Conservation (phyloP, 2,113 vertebrate species). For the Bubo scandiacus region DNA sequence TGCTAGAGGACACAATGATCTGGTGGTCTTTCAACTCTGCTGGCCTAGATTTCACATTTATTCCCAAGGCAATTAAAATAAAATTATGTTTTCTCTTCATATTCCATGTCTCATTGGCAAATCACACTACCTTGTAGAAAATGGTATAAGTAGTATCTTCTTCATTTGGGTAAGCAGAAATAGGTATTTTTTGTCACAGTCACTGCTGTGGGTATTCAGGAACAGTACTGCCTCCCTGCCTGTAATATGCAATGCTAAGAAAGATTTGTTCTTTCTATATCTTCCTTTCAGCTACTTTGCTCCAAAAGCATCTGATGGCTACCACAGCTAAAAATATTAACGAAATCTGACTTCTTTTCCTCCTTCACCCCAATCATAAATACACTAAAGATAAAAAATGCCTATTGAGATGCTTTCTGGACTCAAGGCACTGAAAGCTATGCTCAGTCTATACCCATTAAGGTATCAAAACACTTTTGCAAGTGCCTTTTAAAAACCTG, state of each 20-base stretch:
- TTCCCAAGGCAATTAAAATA: not conserved
- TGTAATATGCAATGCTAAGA: not conserved
- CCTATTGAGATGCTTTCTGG: not conserved
- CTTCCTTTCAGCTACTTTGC: not conserved
- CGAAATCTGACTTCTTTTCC: not conserved
- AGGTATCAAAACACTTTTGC: not conserved
- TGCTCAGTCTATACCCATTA: not conserved
- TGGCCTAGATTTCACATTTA: not conserved
- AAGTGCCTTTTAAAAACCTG: not conserved
- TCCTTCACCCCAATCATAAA: not conserved
- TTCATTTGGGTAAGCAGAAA: not conserved
- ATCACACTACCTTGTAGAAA: not conserved
- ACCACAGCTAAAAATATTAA: not conserved
- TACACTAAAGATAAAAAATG: not conserved
- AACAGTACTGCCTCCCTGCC: not conserved
- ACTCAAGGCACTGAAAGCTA: not conserved
- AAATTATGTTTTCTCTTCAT: not conserved
- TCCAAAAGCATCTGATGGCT: not conserved
- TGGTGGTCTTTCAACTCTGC: not conserved
- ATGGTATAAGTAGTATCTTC: not conserved
- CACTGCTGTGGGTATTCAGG: rapidly evolving
- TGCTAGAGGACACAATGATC: not conserved
- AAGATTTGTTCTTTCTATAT: not conserved
- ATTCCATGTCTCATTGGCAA: not conserved
- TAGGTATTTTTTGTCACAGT: not conserved